Percentiles rank a stretch among this genome's conserved stretches.
Conservation (phyloP, 2,113 vertebrate genomes). For the Himantopus leucocephalus region DNA sequence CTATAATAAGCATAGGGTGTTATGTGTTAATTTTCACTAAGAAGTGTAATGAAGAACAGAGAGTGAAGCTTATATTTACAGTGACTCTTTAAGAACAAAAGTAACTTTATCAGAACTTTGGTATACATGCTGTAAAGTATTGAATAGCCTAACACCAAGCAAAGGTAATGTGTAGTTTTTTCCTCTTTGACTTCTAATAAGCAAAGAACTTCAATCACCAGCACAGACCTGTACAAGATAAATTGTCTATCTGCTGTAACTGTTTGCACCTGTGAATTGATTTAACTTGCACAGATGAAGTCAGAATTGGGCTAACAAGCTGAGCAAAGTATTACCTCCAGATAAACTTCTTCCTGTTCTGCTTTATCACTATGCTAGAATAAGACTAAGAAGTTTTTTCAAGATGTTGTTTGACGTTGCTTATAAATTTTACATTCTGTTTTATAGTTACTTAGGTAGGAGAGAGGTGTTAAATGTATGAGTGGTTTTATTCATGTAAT, state of each 20-base stretch:
- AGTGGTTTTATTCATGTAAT: neutral
- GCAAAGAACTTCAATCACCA: neutral
- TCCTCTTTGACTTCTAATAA: neutral
- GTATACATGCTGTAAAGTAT: neutral
- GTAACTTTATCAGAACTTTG: neutral
- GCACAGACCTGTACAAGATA: neutral
- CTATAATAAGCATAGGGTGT: neutral
- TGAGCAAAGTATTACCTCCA: neutral
- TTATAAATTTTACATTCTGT: neutral
- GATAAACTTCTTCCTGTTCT: neutral
- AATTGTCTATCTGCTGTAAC: neutral
- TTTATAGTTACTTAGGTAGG: neutral
- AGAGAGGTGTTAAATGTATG: neutral
- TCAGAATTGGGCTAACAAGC: neutral
- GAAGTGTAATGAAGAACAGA: neutral
- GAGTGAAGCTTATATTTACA: neutral
- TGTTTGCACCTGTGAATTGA: neutral
- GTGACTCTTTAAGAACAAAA: neutral
- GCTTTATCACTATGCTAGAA: neutral
- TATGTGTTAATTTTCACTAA: neutral
- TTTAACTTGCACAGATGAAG: neutral
- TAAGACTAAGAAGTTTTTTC: neutral
- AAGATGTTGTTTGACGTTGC: neutral
- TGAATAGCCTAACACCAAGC: neutral
- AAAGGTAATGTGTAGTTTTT: neutral